Conservation (phyloP, 2,113 vertebrate genomes). For the rat (Rattus norvegicus) region GRCr8 NC_086020.1:244864001-244864500, state of each 20-base stretch:
- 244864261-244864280: background rate
- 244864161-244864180: background rate
- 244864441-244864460: background rate
- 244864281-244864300: background rate
- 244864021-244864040: background rate
- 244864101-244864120: background rate
- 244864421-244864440: background rate
- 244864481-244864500: background rate
- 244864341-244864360: too few relatives aligned
- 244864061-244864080: background rate
- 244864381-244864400: background rate
- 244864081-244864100: too few relatives aligned
- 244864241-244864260: background rate
- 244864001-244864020: constrained; percentile 47
- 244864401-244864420: background rate
- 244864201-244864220: background rate
- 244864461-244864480: background rate
- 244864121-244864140: background rate
- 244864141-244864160: background rate
- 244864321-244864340: background rate
- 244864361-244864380: too few relatives aligned
- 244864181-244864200: background rate
- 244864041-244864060: background rate
- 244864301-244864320: background rate
- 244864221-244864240: background rate